Evolutionary conservation across 2,113 vertebrate species (phyloP).

Genomic region (Cheilinus undulatus): DNA sequence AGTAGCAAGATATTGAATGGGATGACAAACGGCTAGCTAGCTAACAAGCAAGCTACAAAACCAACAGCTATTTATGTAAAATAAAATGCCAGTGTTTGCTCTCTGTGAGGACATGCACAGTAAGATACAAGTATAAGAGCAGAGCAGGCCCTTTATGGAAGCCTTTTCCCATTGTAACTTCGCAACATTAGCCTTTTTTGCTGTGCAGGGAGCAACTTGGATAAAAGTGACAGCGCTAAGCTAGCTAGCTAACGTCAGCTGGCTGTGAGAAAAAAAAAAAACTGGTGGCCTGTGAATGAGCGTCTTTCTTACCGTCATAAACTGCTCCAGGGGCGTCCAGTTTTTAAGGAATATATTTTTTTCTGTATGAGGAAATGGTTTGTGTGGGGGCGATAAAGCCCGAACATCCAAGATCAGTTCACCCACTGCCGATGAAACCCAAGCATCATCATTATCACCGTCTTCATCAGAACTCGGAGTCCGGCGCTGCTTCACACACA

Average conservation of each 20-base stretch:
- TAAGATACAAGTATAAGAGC: neutral
- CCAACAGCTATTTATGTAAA: neutral
- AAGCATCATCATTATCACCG: slow-evolving; percentile 67
- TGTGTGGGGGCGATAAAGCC: slow-evolving; percentile 61
- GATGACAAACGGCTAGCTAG: slow-evolving; percentile 61
- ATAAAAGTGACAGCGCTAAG: slow-evolving; percentile 77
- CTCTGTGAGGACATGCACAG: neutral
- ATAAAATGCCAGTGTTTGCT: neutral
- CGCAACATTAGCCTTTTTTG: slow-evolving; percentile 14
- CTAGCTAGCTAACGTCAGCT: slow-evolving; percentile 65
- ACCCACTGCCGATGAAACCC: slow-evolving; percentile 74
- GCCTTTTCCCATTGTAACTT: neutral
- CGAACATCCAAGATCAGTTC: slow-evolving; percentile 80
- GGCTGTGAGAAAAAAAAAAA: slow-evolving; percentile 31
- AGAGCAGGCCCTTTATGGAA: too few relatives aligned
- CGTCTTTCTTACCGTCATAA: slow-evolving; percentile 84
- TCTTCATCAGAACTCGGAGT: slow-evolving; percentile 65
- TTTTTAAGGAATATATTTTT: slow-evolving; percentile 76
- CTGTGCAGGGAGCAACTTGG: slow-evolving; percentile 52
- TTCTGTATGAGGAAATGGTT: slow-evolving; percentile 69
- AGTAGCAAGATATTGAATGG: slow-evolving; percentile 68
- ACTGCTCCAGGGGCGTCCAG: slow-evolving; percentile 86
- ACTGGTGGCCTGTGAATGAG: slow-evolving; percentile 35
- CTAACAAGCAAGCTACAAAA: slow-evolving; percentile 51
- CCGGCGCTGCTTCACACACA: slow-evolving; percentile 68